These are phyloP conservation scores for Leptinotarsa lineolata DNA, from an alignment of 1,140 invertebrate genomes.

Conservation along the genomic window DNA sequence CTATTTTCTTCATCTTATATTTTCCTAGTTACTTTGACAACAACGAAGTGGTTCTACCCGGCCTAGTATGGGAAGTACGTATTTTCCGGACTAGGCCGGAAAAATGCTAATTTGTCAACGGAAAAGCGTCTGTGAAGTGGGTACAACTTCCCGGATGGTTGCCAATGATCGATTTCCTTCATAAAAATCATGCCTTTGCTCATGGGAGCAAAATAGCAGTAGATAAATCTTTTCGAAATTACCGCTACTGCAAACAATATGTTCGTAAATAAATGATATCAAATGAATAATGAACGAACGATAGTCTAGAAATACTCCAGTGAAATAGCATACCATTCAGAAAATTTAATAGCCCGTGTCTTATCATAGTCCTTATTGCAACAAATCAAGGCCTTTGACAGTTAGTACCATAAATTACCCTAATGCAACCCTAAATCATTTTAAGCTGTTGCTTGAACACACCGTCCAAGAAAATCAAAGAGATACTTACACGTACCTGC, in stretches of 20 bases:
- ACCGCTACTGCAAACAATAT: background rate
- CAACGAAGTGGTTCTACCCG: too few species aligned
- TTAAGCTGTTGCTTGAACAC: slow-evolving; percentile 12
- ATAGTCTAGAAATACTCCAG: background rate
- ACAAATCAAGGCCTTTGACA: slow-evolving; percentile 17
- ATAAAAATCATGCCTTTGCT: too few species aligned
- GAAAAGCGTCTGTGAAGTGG: too few species aligned
- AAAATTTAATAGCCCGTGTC: slow-evolving; percentile 11
- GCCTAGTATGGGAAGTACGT: too few species aligned
- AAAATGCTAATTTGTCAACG: too few species aligned
- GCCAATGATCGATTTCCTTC: too few species aligned
- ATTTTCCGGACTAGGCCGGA: too few species aligned
- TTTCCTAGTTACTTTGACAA: too few species aligned
- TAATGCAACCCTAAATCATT: slow-evolving; percentile 23
- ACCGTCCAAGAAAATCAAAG: background rate
- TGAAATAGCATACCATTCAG: background rate
- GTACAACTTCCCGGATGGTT: too few species aligned
- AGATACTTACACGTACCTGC: slow-evolving; percentile 16
- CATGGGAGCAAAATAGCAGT: too few species aligned
- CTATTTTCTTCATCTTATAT: too few species aligned
- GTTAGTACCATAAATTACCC: slow-evolving; percentile 10
- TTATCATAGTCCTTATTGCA: background rate
- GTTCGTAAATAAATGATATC: background rate
- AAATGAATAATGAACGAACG: background rate
- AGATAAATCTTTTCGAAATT: background rate